phyloP scores from a whole-genome alignment of 2,888 invertebrate species.

The Eilema depressum region DNA sequence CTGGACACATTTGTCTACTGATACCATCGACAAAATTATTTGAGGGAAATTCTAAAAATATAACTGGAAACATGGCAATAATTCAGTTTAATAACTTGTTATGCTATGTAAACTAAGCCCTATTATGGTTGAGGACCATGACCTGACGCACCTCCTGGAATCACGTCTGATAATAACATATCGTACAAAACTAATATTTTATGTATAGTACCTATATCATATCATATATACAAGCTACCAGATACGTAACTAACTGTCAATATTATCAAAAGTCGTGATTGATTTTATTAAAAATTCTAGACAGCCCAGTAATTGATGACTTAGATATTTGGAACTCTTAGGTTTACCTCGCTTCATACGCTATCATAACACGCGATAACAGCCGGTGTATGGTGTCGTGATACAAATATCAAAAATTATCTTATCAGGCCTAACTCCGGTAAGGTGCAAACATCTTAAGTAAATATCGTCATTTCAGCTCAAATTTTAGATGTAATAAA shows the following conservation, averaged over 20 bases:
- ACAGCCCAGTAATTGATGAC: conserved; percentile 62
- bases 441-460: conserved; percentile 73
- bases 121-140: conserved; percentile 10
- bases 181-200: background rate
- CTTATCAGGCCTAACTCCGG: conserved; percentile 70
- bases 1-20: no score
- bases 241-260: conserved; percentile 55
- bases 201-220: background rate
- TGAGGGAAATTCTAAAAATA: background rate
- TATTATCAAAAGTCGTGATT: conserved; percentile 71
- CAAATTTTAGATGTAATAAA: conserved; percentile 47
- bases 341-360: conserved; percentile 63
- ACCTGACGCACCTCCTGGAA: conserved; percentile 3
- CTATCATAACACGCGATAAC: conserved; percentile 70
- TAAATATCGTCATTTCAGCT: conserved; percentile 60
- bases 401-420: conserved; percentile 77
- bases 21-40: background rate
- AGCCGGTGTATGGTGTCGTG: conserved; percentile 58
- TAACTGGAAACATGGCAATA: no score
- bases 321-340: conserved; percentile 65
- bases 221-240: conserved; percentile 25
- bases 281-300: conserved; percentile 61
- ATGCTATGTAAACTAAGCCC: background rate
- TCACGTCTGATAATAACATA: background rate
- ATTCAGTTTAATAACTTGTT: no score